Evolutionary conservation across 2,113 vertebrate genomes (phyloP), one percentile per base, ranked within the genome.

Genomic region (Phocoena sinus): DNA sequence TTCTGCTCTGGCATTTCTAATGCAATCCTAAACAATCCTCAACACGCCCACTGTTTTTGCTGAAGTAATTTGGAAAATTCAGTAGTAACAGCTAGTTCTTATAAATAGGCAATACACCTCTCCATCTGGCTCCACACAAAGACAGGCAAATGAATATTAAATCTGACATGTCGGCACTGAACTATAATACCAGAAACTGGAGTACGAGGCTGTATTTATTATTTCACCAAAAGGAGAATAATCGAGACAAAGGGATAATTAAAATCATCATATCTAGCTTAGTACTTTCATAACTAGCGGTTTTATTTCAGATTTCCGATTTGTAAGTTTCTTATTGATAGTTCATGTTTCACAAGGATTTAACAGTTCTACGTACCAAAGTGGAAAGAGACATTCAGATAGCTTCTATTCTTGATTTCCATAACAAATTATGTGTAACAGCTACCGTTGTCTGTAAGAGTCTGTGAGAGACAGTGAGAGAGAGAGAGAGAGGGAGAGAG

Each of bases 211-310:
- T 81, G 6, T 70, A 62, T 85, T 86, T 92, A 97, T 95, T 79
- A 60, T 50, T 84, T 63, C 70, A 96, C 36, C 73, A 93, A 96
- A 93, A 71, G 91, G 92, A 90, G 73, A 89, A 94, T 53, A 91
- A 98, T 63, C 3, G 5, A 97, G 53, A 89, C 63, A 93, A 97
- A 95, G 62, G 17, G 89, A 85, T 94, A 95, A 97, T 87, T 84
- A 91, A 93, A 91, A 58, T 81, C 18, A 73, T 44, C 76, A 21
- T 76, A 94, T n/a, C 26, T 74, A 44, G 67, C 65, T 97, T 96
- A 77, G 71, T 89, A 95, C 94, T 95, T 96, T 94, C 79, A 96
- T 91, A 93, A 68, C 90, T 92, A 79, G 83, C 89, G 47, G 1
- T 92, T 67, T 95, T 74, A 89, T 93, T 92, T 79, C 41, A 87